Conservation (phyloP, 2,888 invertebrate species). For the Eupithecia insigniata region DNA sequence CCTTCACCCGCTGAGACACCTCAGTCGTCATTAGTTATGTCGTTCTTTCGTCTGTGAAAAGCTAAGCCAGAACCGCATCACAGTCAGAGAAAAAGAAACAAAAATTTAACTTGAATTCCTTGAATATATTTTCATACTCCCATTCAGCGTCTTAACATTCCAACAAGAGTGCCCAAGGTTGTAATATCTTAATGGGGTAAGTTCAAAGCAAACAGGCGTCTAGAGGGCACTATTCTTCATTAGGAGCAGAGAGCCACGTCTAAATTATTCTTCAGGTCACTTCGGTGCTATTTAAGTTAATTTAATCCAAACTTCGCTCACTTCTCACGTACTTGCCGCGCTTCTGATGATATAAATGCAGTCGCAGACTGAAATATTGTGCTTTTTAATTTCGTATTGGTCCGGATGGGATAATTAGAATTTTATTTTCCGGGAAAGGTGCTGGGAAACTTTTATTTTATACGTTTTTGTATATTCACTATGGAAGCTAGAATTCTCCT, state of each 20-base stretch:
- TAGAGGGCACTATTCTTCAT: constrained; percentile 79
- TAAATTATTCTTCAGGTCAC: constrained; percentile 83
- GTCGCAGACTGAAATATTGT: constrained; percentile 44
- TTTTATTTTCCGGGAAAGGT: constrained; percentile 15
- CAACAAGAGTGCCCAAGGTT: constrained; percentile 62
- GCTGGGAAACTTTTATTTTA: background rate
- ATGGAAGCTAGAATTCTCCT: background rate
- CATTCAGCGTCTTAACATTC: constrained; percentile 45
- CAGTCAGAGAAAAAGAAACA: constrained; percentile 3
- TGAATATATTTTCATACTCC: constrained; percentile 18
- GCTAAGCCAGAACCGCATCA: background rate
- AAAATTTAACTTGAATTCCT: constrained; percentile 17
- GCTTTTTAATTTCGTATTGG: constrained; percentile 42
- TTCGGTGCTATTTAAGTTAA: constrained; percentile 79
- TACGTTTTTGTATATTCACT: background rate
- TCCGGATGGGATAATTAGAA: constrained; percentile 40
- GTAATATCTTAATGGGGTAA: constrained; percentile 81
- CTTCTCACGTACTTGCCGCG: constrained; percentile 67
- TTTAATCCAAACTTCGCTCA: constrained; percentile 76
- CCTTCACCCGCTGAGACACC: too few species aligned
- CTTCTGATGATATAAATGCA: constrained; percentile 54
- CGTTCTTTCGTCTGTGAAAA: background rate
- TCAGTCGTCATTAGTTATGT: too few species aligned
- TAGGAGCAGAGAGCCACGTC: constrained; percentile 70
- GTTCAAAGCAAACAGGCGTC: constrained; percentile 76